Base-by-base conservation (phyloP, 2,113 vertebrate species). In the Mustela lutreola region DNA sequence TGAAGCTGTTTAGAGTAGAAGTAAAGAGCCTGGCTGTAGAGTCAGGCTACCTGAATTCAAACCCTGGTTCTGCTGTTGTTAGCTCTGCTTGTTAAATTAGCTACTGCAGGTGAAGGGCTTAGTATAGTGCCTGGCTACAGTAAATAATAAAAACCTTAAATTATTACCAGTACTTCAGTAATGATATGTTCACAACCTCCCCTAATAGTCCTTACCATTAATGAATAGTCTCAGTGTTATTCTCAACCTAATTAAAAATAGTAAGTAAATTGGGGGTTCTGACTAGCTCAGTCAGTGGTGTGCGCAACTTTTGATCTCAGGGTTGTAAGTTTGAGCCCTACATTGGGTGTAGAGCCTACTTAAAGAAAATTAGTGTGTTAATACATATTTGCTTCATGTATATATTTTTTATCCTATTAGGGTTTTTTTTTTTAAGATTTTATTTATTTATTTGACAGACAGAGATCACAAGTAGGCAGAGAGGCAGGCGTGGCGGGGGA, bases 191-290 rank as follows among this genome's bases (percentile, higher is more conserved):
- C 33, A 48, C 56, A 71, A 22, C 63, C 33, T 95, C 9, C 22
- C 58, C 21, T 89, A 22, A 28, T 78, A 82, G 50, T 62, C 36
- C 36, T 71, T 92, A 63, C 36, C 75, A 78, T 84, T 92, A 89
- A 28, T 82, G 42, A 79, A 67, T 3, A 92, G 42, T 86, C 28
- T 75, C 18, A 39, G 3, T 76, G 12, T 95, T 90, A 82, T 36
- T 81, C 24, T 26, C 42, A 89, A 24, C 7, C 45, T 93, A 18
- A 73, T 78, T 95, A 86, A 85, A 89, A 94, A 81, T 62, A 95
- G 58, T 89, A 75, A 70, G 11, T 62, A 91, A 93, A 33, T 79
- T 70, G 67, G 33, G 18, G 67, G 18, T 19, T 33, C 33, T 70
- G 65, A 16, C 65, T 70, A 36, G 67, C 18, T 70, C 7, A 8